Evolutionary conservation across 2,888 invertebrate genomes (phyloP), one percentile per base, ranked within the genome.

Genomic region (Sylvicola cinctus): DNA sequence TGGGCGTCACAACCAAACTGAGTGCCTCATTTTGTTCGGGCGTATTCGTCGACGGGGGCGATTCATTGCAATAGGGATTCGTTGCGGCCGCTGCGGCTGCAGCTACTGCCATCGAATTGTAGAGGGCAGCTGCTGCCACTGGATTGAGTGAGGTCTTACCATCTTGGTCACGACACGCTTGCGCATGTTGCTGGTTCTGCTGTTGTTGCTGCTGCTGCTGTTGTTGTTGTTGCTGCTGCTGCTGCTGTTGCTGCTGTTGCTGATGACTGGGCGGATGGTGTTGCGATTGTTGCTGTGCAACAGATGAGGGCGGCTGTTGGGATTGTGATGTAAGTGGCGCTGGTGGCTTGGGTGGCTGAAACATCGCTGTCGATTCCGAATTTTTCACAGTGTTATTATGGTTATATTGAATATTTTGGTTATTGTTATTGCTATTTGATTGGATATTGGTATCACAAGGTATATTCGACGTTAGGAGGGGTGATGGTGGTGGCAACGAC

Each of bases 21-120:
- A 95, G 70, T 3, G 93, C 90, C 55, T 91, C 91, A 56, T 85
- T 85, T 56, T 88, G 87, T 54, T 88, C 88, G 29, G 81, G 75
- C 51, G 76, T 74, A 47, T 68, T 54, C 10, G 27, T 52, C 62
- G 76, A 68, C 44, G 72, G 49, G 36, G 61, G 58, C 44, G 63
- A 73, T 50, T 66, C 63, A 60, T 68, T 59, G 47, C 68, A 69
- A 51, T 70, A 70, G 14, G 68, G 68, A 43, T 51, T 40, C 38
- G 46, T 46, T 42, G 51, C 57, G 41, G 60, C 56, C 39, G 49
- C 56, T 39, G 49, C 47, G 12, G 59, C 61, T 46, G 61, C 60
- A 23, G 66, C 61, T 13, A 66, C 66, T 45, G 66, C 65, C 65
- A 72, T 70, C 39, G 66, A 62, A 41, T 66, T 68, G 59, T 74